Base-by-base conservation (phyloP, 2,797 vertebrate genomes). In the Acridotheres tristis region DNA sequence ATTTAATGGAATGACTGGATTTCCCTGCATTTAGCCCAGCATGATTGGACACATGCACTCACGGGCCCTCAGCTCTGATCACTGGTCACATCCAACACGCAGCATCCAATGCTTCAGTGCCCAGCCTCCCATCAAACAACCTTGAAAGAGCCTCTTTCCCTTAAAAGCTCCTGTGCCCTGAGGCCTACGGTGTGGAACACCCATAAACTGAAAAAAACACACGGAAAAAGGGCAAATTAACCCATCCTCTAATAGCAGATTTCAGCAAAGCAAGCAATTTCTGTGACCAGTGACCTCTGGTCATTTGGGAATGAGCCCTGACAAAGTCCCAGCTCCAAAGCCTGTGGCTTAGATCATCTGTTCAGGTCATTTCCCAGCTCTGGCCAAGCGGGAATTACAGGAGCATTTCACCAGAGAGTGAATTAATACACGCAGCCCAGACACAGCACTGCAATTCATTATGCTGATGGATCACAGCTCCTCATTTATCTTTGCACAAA, bases 181-280 rank as follows among this genome's bases (percentile, higher is more conserved):
- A 74, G 34, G 34, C n/a, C 58, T 16, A 1, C 0, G 0, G 47
- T 23, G 58, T 43, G 2, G 7, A 87, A 15, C 59, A 18, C 30
- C 43, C 90, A 65, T 34, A 40, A 57, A 77, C 3, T 12, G 80
- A 30, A 94, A 43, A 43, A 94, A 87, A 38, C 3, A 1, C 14
- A 7, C 0, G 3, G 45, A 54, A 79, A 93, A 93, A 76, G 10
- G 30, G 16, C 40, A 74, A 79, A 80, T 85, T 42, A 47, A 50
- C 21, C 48, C 50, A 19, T 47, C 29, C 53, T 69, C 10, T 74
- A 59, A 67, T 0, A 27, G 78, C 1, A 14, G 26, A 69, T 80
- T 96, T 69, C 68, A 91, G 92, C 85, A 79, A 71, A 80, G 81
- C 45, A 80, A 94, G 95, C 78, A 38, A 15, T 91, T 93, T 26